A percentile compares a stretch with the other conserved stretches of the same genome.
Evolutionary conservation across 2,888 invertebrate genomes (phyloP).

Genomic region (Dugesia japonica): DNA sequence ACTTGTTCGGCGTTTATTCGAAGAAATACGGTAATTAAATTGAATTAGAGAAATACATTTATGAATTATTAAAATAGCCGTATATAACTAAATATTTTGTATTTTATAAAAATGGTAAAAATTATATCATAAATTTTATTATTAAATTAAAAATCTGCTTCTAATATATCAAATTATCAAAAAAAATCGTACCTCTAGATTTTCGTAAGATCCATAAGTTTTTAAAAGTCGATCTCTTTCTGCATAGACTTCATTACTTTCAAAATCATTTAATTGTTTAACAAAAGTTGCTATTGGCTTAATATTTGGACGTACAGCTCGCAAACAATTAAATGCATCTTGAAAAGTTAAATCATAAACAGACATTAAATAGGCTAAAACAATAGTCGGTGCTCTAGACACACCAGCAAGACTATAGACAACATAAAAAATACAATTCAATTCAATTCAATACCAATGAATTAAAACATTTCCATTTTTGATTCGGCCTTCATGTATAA

Average conservation of each 20-base stretch:
- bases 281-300: neutral
- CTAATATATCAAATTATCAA: too few relatives aligned
- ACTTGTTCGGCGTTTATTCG: too few relatives aligned
- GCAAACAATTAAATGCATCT: neutral
- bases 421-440: too few relatives aligned
- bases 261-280: neutral
- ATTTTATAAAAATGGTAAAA: too few relatives aligned
- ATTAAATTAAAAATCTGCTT: too few relatives aligned
- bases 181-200: too few relatives aligned
- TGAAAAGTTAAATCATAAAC: neutral
- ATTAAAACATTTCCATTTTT: slow-evolving; percentile 71
- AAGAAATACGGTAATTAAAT: too few relatives aligned
- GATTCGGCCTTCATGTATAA: slow-evolving; percentile 76
- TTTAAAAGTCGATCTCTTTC: neutral
- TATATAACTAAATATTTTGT: too few relatives aligned
- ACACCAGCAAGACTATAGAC: neutral
- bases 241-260: neutral
- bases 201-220: neutral
- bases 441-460: slow-evolving; percentile 61
- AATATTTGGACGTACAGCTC: neutral
- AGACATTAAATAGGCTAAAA: neutral
- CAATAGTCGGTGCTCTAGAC: neutral
- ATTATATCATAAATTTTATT: too few relatives aligned
- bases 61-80: too few relatives aligned
- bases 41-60: too few relatives aligned